Percentiles rank a stretch among this genome's conserved stretches.
These are phyloP conservation scores for Agrochola lota DNA, from an alignment of 2,888 invertebrate genomes.

Conservation along the genomic window DNA sequence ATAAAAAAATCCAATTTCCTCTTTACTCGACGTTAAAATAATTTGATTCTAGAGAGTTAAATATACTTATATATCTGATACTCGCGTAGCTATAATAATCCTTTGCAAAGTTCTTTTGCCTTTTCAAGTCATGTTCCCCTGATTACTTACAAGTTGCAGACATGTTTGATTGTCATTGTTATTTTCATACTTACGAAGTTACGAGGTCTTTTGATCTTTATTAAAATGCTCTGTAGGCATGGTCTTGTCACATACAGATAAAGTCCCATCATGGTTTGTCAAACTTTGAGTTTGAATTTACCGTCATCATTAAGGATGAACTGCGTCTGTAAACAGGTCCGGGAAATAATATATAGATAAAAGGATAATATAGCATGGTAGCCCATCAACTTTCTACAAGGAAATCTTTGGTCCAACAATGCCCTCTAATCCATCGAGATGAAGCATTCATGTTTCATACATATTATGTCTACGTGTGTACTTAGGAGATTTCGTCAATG, in stretches of 20 bases:
- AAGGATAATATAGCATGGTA: not conserved
- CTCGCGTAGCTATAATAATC: conserved; percentile 35
- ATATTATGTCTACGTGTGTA: not conserved
- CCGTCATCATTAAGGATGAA: not conserved
- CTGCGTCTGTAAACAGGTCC: not conserved
- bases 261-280: not conserved
- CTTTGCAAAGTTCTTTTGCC: conserved; percentile 29
- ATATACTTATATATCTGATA: conserved; percentile 26
- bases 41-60: conserved; percentile 7
- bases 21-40: conserved; percentile 25
- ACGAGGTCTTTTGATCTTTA: conserved; percentile 17
- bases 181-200: conserved; percentile 10
- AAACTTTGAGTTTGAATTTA: not conserved
- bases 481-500: not conserved
- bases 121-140: not conserved
- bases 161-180: conserved; percentile 37
- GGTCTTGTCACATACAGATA: not conserved
- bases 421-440: not conserved
- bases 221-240: not conserved
- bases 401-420: not conserved
- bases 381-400: not conserved
- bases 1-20: conserved; percentile 53
- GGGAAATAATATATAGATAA: too few species aligned
- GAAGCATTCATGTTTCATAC: not conserved
- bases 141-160: conserved; percentile 42